Conservation (phyloP, 2,797 vertebrate species). For the Anguilla marmorata region DNA sequence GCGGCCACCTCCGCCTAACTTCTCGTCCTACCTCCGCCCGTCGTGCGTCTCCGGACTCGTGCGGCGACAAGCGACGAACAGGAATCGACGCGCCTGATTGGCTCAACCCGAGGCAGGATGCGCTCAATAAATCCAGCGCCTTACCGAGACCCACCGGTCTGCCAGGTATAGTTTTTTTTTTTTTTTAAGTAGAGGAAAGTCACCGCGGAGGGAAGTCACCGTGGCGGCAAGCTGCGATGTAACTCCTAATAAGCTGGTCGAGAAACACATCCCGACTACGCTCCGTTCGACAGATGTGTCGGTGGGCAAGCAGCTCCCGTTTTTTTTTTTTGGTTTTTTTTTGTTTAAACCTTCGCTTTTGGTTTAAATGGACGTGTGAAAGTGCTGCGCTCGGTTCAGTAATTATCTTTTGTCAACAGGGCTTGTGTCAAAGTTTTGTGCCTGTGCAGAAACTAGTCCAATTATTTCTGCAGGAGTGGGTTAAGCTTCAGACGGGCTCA, state of each 20-base stretch:
- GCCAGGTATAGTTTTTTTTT: neutral
- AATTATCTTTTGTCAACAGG: neutral
- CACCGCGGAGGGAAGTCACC: neutral
- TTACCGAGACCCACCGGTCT: neutral
- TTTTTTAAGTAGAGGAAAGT: neutral
- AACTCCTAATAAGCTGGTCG: neutral
- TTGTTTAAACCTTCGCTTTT: neutral
- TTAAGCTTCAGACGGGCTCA: neutral
- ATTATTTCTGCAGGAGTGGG: neutral
- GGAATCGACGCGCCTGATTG: neutral
- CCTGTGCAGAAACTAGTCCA: neutral
- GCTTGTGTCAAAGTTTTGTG: neutral
- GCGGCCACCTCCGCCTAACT: neutral
- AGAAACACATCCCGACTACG: neutral
- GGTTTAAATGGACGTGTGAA: neutral
- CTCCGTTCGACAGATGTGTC: neutral
- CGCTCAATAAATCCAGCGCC: neutral
- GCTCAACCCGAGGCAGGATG: neutral
- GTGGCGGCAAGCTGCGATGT: neutral
- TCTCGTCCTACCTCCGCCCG: neutral
- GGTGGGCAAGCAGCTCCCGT: neutral
- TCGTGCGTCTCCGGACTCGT: neutral
- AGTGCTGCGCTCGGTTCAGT: neutral
- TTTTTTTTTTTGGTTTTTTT: neutral
- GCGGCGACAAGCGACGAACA: neutral